phyloP scores from a whole-genome alignment of 2,113 vertebrate genomes.

The Erythrocercus mccallii region DNA sequence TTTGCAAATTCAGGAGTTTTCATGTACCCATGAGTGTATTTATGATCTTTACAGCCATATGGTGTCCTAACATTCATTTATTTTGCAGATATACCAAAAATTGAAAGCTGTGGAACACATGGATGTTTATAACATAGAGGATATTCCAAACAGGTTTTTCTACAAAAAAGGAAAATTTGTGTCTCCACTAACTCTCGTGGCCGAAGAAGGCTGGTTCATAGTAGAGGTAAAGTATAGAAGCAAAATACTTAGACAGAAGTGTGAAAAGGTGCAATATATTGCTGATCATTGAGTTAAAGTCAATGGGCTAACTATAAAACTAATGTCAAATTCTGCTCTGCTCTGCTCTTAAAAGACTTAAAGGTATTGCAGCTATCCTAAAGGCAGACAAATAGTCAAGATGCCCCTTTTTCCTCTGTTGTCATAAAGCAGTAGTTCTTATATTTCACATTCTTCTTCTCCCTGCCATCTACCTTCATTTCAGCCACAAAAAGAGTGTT shows the following conservation, averaged over 20 bases:
- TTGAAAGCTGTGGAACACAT: constrained; percentile 81
- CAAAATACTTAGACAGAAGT: not conserved
- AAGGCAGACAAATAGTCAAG: not conserved
- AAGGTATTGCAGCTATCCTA: not conserved
- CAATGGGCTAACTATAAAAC: not conserved
- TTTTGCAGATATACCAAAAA: constrained; percentile 78
- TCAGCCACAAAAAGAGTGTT: not conserved
- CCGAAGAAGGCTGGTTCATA: constrained; percentile 92
- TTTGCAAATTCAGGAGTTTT: not conserved
- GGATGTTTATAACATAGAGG: constrained; percentile 76
- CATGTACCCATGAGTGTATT: not conserved
- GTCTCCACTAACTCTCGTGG: constrained; percentile 87
- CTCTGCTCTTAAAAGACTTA: not conserved
- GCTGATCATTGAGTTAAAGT: not conserved
- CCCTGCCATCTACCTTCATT: not conserved
- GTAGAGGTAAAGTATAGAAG: constrained; percentile 75
- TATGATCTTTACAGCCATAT: not conserved
- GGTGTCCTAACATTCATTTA: not conserved
- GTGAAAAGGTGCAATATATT: not conserved
- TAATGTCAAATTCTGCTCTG: not conserved
- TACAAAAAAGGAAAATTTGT: constrained; percentile 90
- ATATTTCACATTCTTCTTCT: not conserved
- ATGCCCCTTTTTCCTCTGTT: rapidly evolving
- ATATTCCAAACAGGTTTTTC: constrained; percentile 86
- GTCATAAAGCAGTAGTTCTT: not conserved